These are phyloP conservation scores for Tichodroma muraria DNA, from an alignment of 2,113 vertebrate genomes.

Conservation along the genomic window DNA sequence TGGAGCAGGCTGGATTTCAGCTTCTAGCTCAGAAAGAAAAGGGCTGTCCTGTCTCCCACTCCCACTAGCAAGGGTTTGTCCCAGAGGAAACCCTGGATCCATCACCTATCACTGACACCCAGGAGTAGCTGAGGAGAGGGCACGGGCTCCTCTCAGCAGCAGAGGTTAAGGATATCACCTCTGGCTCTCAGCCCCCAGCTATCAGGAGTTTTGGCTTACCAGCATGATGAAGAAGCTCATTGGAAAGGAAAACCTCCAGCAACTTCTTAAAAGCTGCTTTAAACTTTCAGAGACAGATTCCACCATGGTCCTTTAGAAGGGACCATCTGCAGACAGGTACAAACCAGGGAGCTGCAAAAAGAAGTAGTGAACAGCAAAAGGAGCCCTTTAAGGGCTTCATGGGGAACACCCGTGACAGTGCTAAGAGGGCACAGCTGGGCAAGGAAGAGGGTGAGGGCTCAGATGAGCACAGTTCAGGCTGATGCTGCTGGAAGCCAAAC, in stretches of 20 bases:
- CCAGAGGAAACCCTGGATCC: not conserved
- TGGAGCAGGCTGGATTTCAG: not conserved
- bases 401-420: not conserved
- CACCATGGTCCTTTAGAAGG: not conserved
- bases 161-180: not conserved
- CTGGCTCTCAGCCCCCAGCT: not conserved
- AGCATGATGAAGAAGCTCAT: not conserved
- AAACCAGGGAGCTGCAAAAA: not conserved
- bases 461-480: accelerated
- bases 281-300: not conserved
- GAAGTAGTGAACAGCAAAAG: not conserved
- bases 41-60: not conserved
- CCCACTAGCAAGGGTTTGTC: not conserved
- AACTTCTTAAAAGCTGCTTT: not conserved
- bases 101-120: accelerated
- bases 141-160: not conserved
- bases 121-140: not conserved
- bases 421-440: not conserved
- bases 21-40: not conserved
- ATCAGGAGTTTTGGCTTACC: not conserved
- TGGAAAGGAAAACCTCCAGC: not conserved
- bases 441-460: not conserved
- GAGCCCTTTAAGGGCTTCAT: not conserved
- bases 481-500: not conserved
- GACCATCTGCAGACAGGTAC: not conserved